These are phyloP conservation scores for Macropodus opercularis DNA, from an alignment of 2,797 vertebrate genomes.

Conservation along the genomic window DNA sequence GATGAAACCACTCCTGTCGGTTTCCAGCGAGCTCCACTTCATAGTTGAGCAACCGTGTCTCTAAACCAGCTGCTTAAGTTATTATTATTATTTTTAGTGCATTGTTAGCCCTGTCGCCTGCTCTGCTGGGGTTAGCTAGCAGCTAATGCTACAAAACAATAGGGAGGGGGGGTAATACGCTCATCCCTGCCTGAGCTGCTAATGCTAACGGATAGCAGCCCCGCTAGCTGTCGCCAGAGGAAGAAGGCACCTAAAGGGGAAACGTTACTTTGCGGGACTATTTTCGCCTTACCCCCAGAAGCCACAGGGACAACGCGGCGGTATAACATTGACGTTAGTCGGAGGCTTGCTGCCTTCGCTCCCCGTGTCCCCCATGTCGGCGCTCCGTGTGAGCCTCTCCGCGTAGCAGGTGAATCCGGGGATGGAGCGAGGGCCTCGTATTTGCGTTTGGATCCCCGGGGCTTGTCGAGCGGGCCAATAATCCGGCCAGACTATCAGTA, in stretches of 20 bases:
- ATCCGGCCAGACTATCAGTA: slow-evolving; percentile 18
- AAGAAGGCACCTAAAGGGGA: slow-evolving; percentile 19
- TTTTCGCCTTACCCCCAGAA: slow-evolving; percentile 91
- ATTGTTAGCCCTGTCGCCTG: slow-evolving; percentile 1
- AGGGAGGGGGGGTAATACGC: slow-evolving; percentile 65
- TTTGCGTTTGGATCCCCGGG: slow-evolving; percentile 64
- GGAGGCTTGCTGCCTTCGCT: slow-evolving; percentile 95
- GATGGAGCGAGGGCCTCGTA: slow-evolving; percentile 79
- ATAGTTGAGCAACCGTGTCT: not conserved
- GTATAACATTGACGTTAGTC: slow-evolving; percentile 83
- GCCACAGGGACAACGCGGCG: slow-evolving; percentile 94
- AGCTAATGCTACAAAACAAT: slow-evolving; percentile 79
- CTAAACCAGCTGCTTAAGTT: not conserved
- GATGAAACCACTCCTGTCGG: not conserved
- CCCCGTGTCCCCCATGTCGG: slow-evolving; percentile 94
- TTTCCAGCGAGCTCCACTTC: not conserved
- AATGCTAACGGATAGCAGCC: slow-evolving; percentile 65
- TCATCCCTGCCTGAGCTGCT: slow-evolving; percentile 70
- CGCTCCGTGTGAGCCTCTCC: slow-evolving; percentile 63
- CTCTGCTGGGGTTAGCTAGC: slow-evolving; percentile 53
- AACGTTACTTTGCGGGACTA: slow-evolving; percentile 12
- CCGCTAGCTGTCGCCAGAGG: slow-evolving; percentile 50
- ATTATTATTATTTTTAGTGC: no score
- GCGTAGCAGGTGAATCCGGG: slow-evolving; percentile 81
- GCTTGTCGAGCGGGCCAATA: slow-evolving; percentile 41